These are phyloP conservation scores for Hemibagrus guttatus DNA, from an alignment of 2,797 vertebrate species.

Conservation along the genomic window DNA sequence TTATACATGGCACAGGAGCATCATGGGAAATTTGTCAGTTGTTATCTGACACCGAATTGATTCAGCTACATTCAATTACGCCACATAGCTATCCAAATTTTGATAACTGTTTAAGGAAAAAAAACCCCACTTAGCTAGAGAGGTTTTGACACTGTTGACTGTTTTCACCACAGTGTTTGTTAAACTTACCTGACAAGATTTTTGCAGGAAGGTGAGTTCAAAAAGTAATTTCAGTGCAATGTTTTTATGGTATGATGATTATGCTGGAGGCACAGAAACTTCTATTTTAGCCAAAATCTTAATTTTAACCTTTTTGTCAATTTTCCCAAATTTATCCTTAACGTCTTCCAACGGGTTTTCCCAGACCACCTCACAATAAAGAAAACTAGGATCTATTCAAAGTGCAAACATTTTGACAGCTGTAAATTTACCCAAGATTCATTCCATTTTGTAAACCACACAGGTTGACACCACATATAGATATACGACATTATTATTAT, in stretches of 20 bases:
- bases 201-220: background rate
- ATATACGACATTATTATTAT: conserved; percentile 21
- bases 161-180: background rate
- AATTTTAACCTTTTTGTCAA: background rate
- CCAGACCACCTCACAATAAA: background rate
- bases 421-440: conserved; percentile 31
- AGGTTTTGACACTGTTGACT: too few relatives aligned
- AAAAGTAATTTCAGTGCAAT: background rate
- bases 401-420: conserved; percentile 48
- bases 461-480: conserved; percentile 33
- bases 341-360: background rate
- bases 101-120: background rate
- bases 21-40: background rate
- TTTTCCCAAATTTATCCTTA: background rate
- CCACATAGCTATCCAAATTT: background rate
- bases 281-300: too few relatives aligned
- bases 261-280: background rate
- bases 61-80: too few relatives aligned
- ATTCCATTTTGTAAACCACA: conserved; percentile 30
- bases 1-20: background rate
- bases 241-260: background rate
- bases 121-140: background rate
- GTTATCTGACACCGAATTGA: background rate
- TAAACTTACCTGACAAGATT: too few relatives aligned
- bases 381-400: conserved; percentile 36